A percentile compares a stretch with the other conserved stretches of the same genome.
These are phyloP conservation scores for Streblospio benedicti DNA, from an alignment of 1,140 invertebrate species.

Conservation along the genomic window DNA sequence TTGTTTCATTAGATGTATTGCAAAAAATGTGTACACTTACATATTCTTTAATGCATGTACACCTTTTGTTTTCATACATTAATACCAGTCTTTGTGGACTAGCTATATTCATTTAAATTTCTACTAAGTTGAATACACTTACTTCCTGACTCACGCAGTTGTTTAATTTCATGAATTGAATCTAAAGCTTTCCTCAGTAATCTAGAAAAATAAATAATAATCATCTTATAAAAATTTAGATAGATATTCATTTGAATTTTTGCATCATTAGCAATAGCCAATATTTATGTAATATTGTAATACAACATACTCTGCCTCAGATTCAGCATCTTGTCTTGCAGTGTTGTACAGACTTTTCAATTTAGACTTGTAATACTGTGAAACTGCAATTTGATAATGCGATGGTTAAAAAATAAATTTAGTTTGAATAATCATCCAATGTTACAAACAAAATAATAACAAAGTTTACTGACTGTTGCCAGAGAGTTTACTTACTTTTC, in stretches of 20 bases:
- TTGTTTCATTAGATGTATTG: no score
- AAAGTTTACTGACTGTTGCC: background rate
- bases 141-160: conserved; percentile 72
- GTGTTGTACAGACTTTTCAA: conserved; percentile 72
- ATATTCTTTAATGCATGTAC: no score
- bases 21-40: no score
- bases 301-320: conserved; percentile 62
- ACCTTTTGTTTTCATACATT: no score
- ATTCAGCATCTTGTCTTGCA: conserved; percentile 67
- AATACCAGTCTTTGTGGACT: no score
- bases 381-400: conserved; percentile 36
- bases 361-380: conserved; percentile 57
- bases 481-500: conserved; percentile 51
- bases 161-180: conserved; percentile 82
- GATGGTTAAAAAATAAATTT: background rate
- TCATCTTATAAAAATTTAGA: background rate
- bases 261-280: background rate
- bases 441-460: background rate
- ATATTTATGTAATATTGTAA: conserved; percentile 1
- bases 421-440: background rate
- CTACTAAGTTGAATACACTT: no score
- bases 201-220: conserved; percentile 20
- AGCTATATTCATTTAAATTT: no score
- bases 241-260: background rate
- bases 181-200: conserved; percentile 69